Evolutionary conservation across 2,113 vertebrate genomes (phyloP), one percentile per base, ranked within the genome.

Genomic region (Speoplatyrhinus poulsoni): DNA sequence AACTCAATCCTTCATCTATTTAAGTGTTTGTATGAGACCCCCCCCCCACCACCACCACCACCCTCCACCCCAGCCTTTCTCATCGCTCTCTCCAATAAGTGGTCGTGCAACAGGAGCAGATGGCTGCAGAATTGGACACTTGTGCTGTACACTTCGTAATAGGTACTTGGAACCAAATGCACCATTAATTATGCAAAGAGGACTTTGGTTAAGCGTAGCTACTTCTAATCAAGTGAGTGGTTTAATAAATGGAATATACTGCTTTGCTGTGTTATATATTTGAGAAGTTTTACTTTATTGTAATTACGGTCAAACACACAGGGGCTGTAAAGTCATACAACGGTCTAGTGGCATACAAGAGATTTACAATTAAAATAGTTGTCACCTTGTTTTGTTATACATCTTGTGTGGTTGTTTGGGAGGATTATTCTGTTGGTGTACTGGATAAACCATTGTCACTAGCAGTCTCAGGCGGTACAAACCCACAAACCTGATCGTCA

Each of bases 151-250:
- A 82, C 66, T 66, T 72, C 46, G 32, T 90, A 89, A 88, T 86
- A 86, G 86, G 76, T 82, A 67, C 87, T 88, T 87, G 83, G 83
- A 83, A 86, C 73, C 80, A 79, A 84, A 72, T 77, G 81, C 67
- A 67, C 85, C 53, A 83, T 90, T 87, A 82, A 89, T 90, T 89
- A 90, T 90, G 89, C 82, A 87, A 74, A 82, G 78, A 70, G 70
- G 61, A 66, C 68, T 72, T 73, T 54, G 46, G 71, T 66, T 65
- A 73, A 85, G 83, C 70, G 64, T 84, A 85, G 85, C 82, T 73
- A 81, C 77, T 41, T 41, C 36, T 41, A 81, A 89, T 89, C 89
- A 85, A 80, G 80, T 73, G 73, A 87, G 84, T 84, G 81, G 72
- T 81, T 75, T 73, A 64, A 66, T 46, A 55, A 66, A 66, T 46